These are phyloP conservation scores for Acanthosepion esculentum DNA, from an alignment of 2,888 invertebrate genomes.

Conservation along the genomic window DNA sequence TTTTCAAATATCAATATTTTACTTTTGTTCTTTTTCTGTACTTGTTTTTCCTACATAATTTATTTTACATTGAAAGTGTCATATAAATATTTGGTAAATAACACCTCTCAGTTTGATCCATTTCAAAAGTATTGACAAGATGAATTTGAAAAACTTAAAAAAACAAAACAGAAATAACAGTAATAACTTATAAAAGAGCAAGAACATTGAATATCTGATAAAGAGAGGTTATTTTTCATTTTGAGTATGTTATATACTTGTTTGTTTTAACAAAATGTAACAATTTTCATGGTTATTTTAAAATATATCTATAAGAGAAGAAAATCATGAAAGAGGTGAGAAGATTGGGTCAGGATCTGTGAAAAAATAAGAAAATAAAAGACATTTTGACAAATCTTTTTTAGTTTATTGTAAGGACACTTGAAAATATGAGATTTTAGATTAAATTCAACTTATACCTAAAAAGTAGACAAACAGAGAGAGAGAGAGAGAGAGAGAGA, in stretches of 20 bases:
- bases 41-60: background rate
- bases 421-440: background rate
- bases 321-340: background rate
- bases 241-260: background rate
- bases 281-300: background rate
- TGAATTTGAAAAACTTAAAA: background rate
- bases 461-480: background rate
- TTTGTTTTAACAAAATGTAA: background rate
- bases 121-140: background rate
- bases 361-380: background rate
- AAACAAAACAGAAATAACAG: background rate
- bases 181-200: background rate
- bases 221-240: background rate
- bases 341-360: conserved; percentile 33
- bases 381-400: background rate
- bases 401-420: background rate
- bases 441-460: background rate
- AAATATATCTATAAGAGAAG: background rate
- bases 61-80: background rate
- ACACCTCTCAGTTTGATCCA: background rate
- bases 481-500: no score
- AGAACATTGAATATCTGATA: background rate
- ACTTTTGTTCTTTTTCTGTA: background rate
- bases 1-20: background rate
- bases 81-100: background rate